These are phyloP conservation scores for Netelia inedita DNA, from an alignment of 2,888 invertebrate genomes.

Conservation along the genomic window DNA sequence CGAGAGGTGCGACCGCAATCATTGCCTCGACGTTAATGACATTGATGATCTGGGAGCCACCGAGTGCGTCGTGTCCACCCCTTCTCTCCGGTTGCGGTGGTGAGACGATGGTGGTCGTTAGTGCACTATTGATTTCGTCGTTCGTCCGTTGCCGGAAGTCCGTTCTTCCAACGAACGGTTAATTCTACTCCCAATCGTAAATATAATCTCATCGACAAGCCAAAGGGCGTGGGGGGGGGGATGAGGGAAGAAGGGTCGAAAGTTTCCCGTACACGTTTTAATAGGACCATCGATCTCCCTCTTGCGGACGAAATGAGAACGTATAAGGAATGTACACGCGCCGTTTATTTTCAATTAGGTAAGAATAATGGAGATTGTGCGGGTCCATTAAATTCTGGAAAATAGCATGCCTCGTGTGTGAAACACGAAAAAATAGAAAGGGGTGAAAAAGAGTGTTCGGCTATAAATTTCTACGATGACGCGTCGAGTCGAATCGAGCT, in stretches of 20 bases:
- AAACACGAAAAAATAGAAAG: constrained; percentile 17
- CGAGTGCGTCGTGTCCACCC: constrained; percentile 10
- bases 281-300: no score
- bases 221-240: not conserved
- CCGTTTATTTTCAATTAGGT: no score
- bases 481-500: constrained; percentile 6
- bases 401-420: not conserved
- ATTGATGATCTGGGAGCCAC: constrained; percentile 72
- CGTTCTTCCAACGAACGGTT: constrained; percentile 47
- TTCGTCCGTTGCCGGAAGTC: constrained; percentile 66
- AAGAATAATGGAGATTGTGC: no score
- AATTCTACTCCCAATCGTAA: constrained; percentile 31
- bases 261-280: no score
- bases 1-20: constrained; percentile 45
- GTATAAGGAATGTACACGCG: no score
- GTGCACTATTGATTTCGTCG: constrained; percentile 74
- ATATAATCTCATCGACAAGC: not conserved
- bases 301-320: no score
- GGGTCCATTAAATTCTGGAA: not conserved
- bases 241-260: not conserved
- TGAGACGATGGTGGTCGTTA: not conserved
- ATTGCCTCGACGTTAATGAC: constrained; percentile 73
- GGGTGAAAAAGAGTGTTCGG: not conserved
- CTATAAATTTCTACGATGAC: constrained; percentile 23
- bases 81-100: not conserved